Evolutionary conservation across 64 coral and sea anemone species (phyloP).

Genomic region (Montipora foliosa): DNA sequence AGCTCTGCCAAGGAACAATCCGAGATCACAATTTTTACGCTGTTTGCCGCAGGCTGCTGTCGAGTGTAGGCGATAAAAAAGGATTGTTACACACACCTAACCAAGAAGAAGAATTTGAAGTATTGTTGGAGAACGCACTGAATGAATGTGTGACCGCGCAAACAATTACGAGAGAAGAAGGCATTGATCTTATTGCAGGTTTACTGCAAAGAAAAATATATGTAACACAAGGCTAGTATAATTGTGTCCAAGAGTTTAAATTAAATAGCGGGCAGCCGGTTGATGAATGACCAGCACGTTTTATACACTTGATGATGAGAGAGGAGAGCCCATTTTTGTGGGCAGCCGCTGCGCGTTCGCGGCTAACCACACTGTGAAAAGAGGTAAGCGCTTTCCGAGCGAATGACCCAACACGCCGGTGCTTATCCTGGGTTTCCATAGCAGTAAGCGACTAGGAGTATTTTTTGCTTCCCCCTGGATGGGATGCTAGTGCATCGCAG

Average conservation of each 20-base stretch:
- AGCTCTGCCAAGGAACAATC: constrained; percentile 59
- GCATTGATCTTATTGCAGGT: constrained; percentile 7
- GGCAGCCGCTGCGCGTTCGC: too few species aligned
- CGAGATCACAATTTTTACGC: constrained; percentile 86
- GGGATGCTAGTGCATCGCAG: too few species aligned
- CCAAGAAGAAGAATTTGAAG: not conserved
- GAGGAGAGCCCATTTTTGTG: too few species aligned
- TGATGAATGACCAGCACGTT: too few species aligned
- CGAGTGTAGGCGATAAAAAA: not conserved
- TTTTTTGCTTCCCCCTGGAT: too few species aligned
- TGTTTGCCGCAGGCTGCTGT: constrained; percentile 75
- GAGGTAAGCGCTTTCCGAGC: too few species aligned
- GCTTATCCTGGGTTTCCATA: too few species aligned
- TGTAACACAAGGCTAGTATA: not conserved
- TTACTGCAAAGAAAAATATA: constrained; percentile 16
- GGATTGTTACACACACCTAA: constrained; percentile 80
- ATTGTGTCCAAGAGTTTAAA: not conserved
- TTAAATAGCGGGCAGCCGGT: too few species aligned
- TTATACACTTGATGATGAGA: too few species aligned
- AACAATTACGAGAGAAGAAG: constrained; percentile 25
- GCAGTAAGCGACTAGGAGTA: too few species aligned
- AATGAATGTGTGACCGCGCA: not conserved
- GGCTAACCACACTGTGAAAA: too few species aligned
- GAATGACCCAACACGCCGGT: too few species aligned
- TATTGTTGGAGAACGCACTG: not conserved